Evolutionary conservation across 2,113 vertebrate species (phyloP).

Genomic region (Castor canadensis): DNA sequence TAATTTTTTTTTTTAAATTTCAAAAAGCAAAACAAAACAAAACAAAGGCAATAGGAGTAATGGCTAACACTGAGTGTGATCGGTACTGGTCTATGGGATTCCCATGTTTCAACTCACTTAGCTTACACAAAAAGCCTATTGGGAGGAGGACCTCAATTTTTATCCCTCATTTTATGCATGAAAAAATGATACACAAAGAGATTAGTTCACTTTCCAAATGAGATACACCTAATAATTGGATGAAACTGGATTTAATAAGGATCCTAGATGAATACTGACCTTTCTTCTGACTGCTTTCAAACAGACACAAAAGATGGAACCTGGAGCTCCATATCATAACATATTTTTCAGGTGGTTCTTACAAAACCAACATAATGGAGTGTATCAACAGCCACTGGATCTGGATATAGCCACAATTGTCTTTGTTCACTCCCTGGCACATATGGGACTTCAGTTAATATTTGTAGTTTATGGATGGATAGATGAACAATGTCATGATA

Average conservation of each 20-base stretch:
- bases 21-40: too few relatives aligned
- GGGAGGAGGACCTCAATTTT: not conserved
- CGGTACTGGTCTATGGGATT: not conserved
- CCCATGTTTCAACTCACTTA: not conserved
- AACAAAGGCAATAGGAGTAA: not conserved
- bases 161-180: not conserved
- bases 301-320: not conserved
- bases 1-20: too few relatives aligned
- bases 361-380: not conserved
- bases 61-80: not conserved
- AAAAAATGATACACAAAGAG: not conserved
- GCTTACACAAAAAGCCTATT: not conserved
- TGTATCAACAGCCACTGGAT: not conserved
- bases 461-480: not conserved
- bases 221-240: not conserved
- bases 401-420: accelerated
- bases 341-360: not conserved
- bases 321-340: not conserved
- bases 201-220: not conserved
- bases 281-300: not conserved
- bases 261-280: not conserved
- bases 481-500: not conserved
- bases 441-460: not conserved
- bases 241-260: not conserved
- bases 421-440: too few relatives aligned